phyloP scores from a whole-genome alignment of 2,888 invertebrate genomes.

The Morpho achilles region DNA sequence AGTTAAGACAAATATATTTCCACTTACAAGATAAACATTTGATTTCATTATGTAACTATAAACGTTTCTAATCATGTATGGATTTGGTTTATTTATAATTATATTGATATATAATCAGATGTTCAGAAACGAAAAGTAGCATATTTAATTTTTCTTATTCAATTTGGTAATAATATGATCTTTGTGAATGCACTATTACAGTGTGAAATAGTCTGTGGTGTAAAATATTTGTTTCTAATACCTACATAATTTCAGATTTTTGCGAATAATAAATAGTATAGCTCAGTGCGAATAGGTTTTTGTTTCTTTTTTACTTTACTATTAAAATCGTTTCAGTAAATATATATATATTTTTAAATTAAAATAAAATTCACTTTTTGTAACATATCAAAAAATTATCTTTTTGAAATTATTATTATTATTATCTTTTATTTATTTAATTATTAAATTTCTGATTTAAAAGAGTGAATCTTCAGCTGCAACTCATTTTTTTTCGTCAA shows the following conservation, averaged over 20 bases:
- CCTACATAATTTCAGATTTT: not conserved
- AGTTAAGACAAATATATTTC: slow-evolving; percentile 1
- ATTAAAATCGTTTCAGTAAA: no score
- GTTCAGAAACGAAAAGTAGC: not conserved
- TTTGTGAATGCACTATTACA: slow-evolving; percentile 8
- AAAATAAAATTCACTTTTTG: no score
- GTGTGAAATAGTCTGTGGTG: not conserved
- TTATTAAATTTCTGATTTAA: no score
- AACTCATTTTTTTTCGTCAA: no score
- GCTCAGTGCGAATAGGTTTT: no score
- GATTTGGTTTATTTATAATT: not conserved
- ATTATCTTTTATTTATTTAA: no score
- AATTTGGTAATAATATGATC: not conserved
- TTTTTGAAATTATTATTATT: no score
- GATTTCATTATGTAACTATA: slow-evolving; percentile 5
- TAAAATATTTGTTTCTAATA: not conserved
- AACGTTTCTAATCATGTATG: not conserved
- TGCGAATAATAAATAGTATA: no score
- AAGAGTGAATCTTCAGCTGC: no score
- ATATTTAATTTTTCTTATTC: not conserved
- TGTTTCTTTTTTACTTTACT: no score
- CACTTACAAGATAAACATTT: not conserved
- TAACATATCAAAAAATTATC: no score
- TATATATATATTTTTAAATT: no score
- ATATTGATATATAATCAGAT: not conserved